Base-by-base conservation (phyloP, 1,140 invertebrate genomes). In the Drosophila tristis region DNA sequence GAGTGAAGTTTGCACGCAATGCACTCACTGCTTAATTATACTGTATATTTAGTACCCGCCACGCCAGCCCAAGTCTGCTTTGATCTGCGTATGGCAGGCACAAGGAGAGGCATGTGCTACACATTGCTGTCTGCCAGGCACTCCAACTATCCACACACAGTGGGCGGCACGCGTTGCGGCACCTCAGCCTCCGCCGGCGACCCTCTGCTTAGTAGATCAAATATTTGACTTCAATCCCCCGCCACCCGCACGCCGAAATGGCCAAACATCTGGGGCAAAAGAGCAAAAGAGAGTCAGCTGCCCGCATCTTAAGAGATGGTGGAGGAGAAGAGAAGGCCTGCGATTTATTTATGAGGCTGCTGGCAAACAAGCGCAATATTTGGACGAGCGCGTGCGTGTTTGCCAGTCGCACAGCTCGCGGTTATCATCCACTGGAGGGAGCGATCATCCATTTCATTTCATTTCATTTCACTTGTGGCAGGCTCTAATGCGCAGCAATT, bases 311-410 rank as follows among this genome's bases (percentile, higher is more conserved):
- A 75, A 75, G 61, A 42, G 48, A 73, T 15, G 42, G 35, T 50
- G 49, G 49, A 68, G 56, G 54, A 70, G 64, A 68, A 15, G 65
- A 70, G 64, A 68, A 20, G 65, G 11, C 35, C 51, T 43, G 71
- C 66, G 82, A 87, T 82, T 89, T 89, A 87, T 87, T 87, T 87
- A 87, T 87, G 82, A 76, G 59, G 63, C 58, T 42, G 29, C 16
- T 50, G 53, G 84, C 84, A 87, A 87, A 89, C 82, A 87, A 87
- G 80, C 82, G 82, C 84, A 87, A 76, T 89, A 76, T 87, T 89
- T 87, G 75, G 26, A 82, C 65, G 63, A 64, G 61, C 63, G 74
- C 65, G 74, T 86, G 74, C 63, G 66, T 60, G 56, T 55, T 51
- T 13, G 54, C 73, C 54, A 73, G 9, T 73, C 68, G 39, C 35